Evolutionary conservation across 1,140 invertebrate genomes (phyloP).

Genomic region (Carcinoscorpius rotundicauda): DNA sequence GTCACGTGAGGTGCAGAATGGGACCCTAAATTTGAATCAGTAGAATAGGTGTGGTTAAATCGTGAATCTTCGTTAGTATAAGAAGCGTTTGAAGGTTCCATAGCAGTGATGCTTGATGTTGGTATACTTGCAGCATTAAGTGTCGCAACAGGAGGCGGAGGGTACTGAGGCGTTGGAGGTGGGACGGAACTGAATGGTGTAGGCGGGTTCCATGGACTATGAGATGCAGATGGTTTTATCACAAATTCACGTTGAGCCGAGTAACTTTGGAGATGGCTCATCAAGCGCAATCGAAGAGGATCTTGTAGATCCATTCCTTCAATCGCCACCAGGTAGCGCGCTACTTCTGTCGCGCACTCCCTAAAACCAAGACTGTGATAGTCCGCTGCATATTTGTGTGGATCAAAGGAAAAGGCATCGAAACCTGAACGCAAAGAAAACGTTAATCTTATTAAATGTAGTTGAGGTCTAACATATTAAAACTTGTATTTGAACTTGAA

Average conservation of each 20-base stretch:
- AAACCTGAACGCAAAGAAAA: slow-evolving; percentile 42
- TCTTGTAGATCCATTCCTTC: slow-evolving; percentile 93
- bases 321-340: slow-evolving; percentile 80
- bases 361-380: slow-evolving; percentile 92
- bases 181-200: slow-evolving; percentile 16
- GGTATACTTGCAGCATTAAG: slow-evolving; percentile 7
- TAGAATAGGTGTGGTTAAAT: not conserved
- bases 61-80: too few species aligned
- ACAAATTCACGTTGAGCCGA: slow-evolving; percentile 73
- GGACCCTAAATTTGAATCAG: not conserved
- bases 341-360: slow-evolving; percentile 88
- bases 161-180: slow-evolving; percentile 14
- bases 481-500: too few species aligned
- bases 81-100: not conserved
- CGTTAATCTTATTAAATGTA: too few species aligned
- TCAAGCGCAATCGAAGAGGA: slow-evolving; percentile 71
- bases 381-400: slow-evolving; percentile 87
- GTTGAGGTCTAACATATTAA: too few species aligned
- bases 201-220: slow-evolving; percentile 28
- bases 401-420: slow-evolving; percentile 70
- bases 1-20: not conserved
- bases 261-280: slow-evolving; percentile 83
- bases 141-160: slow-evolving; percentile 19
- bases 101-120: not conserved
- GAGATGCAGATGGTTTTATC: slow-evolving; percentile 26